Conservation (phyloP, 2,113 vertebrate genomes). For the Ceyx margarethae region DNA sequence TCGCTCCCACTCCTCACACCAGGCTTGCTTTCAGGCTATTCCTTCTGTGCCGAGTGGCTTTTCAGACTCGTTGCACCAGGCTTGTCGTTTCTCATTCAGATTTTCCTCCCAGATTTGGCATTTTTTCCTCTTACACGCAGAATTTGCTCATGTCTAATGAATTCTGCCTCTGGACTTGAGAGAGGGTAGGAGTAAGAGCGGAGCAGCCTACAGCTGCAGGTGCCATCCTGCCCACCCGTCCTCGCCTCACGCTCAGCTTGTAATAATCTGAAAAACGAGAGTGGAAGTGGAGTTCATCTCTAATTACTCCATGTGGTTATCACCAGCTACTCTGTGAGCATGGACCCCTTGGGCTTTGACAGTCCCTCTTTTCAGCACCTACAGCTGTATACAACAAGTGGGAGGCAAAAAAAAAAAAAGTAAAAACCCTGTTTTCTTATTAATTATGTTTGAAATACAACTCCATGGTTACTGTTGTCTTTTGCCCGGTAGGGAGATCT, state of each 20-base stretch:
- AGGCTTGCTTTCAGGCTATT: constrained; percentile 50
- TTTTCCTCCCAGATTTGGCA: constrained; percentile 44
- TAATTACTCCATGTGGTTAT: constrained; percentile 41
- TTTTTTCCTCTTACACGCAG: constrained; percentile 13
- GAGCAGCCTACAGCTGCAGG: constrained; percentile 34
- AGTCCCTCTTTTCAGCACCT: not conserved
- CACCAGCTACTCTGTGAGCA: constrained; percentile 13
- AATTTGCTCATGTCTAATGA: constrained; percentile 57
- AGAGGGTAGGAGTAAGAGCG: not conserved
- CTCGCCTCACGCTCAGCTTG: not conserved
- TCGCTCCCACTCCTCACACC: constrained; percentile 31
- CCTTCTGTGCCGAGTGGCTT: constrained; percentile 18
- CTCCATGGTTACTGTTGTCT: not conserved
- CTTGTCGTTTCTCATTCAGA: constrained; percentile 59
- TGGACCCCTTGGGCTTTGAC: constrained; percentile 29
- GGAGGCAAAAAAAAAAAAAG: not conserved
- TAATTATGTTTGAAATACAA: constrained; percentile 37
- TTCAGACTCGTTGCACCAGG: constrained; percentile 46
- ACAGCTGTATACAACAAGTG: not conserved
- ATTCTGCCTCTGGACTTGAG: constrained; percentile 52
- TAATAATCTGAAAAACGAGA: constrained; percentile 49
- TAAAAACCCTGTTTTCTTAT: not conserved
- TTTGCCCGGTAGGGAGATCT: not conserved
- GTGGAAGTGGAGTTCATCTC: constrained; percentile 50
- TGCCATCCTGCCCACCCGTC: constrained; percentile 43